These are phyloP conservation scores for Watersipora subatra DNA, from an alignment of 1,140 invertebrate species.

Conservation along the genomic window DNA sequence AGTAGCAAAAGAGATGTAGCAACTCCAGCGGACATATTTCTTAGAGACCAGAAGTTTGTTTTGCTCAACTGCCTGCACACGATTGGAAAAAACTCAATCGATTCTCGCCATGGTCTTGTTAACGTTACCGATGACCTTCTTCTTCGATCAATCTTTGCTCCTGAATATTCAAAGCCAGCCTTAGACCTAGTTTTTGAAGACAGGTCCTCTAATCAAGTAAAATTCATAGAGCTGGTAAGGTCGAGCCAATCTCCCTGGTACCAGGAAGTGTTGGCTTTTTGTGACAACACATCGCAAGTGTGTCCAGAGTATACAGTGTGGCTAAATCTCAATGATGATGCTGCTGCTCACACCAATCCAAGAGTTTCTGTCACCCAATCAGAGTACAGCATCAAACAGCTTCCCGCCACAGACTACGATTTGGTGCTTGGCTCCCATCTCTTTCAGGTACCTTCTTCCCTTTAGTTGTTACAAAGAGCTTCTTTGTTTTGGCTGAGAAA, in stretches of 20 bases:
- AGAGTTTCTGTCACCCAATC: not conserved
- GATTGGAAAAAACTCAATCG: not conserved
- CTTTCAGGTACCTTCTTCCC: not conserved
- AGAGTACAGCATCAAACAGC: not conserved
- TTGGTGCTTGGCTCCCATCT: not conserved
- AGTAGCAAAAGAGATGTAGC: not conserved
- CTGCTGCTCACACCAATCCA: not conserved
- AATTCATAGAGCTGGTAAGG: slow-evolving; percentile 55
- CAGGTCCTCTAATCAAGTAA: slow-evolving; percentile 54
- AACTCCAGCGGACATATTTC: not conserved
- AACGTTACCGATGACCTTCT: slow-evolving; percentile 19
- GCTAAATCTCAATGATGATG: slow-evolving; percentile 18
- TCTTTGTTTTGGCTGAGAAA: no score
- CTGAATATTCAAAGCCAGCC: slow-evolving; percentile 22
- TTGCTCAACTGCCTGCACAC: not conserved
- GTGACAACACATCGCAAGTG: slow-evolving; percentile 34
- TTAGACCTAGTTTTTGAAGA: slow-evolving; percentile 64
- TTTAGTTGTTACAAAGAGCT: not conserved
- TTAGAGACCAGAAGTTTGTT: not conserved
- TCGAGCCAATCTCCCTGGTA: slow-evolving; percentile 20
- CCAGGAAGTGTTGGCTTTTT: slow-evolving; percentile 21
- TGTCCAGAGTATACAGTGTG: slow-evolving; percentile 34
- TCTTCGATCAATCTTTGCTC: slow-evolving; percentile 14
- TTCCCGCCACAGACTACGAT: not conserved
- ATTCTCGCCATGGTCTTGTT: not conserved